A percentile compares a stretch with the other conserved stretches of the same genome.
Conservation (phyloP, 2,797 vertebrate species). For the Buphagus erythrorhynchus region DNA sequence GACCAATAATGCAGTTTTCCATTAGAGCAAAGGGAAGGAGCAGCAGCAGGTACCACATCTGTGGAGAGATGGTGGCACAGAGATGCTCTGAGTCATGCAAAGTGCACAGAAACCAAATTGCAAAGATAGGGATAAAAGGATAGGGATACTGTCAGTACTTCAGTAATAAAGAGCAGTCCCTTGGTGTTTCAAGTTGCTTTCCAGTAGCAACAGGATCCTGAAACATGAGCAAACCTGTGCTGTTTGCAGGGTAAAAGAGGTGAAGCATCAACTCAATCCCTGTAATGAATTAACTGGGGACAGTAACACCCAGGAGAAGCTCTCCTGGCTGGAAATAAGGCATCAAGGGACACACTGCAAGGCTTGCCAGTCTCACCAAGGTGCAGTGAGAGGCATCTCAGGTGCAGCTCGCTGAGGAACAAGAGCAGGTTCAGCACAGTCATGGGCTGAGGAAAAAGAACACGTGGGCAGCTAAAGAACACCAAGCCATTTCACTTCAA, state of each 20-base stretch:
- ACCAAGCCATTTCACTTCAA: not conserved
- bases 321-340: not conserved
- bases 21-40: not conserved
- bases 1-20: not conserved
- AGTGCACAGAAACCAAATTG: not conserved
- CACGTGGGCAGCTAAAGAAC: not conserved
- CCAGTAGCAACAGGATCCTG: not conserved
- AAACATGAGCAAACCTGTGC: not conserved
- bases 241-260: not conserved
- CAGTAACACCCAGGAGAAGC: not conserved
- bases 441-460: accelerated
- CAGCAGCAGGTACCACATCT: not conserved
- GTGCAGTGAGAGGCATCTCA: not conserved
- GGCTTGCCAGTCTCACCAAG: not conserved
- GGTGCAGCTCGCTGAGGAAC: accelerated
- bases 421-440: not conserved
- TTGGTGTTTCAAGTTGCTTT: not conserved
- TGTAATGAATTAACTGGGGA: not conserved
- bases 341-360: not conserved
- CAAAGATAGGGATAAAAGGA: not conserved
- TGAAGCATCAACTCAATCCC: not conserved
- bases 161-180: not conserved
- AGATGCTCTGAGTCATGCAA: not conserved
- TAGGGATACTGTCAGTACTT: not conserved
- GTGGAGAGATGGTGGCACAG: not conserved